These are phyloP conservation scores for Hermatobates lingyangjiaoensis DNA, from an alignment of 1,140 invertebrate genomes.

Conservation along the genomic window DNA sequence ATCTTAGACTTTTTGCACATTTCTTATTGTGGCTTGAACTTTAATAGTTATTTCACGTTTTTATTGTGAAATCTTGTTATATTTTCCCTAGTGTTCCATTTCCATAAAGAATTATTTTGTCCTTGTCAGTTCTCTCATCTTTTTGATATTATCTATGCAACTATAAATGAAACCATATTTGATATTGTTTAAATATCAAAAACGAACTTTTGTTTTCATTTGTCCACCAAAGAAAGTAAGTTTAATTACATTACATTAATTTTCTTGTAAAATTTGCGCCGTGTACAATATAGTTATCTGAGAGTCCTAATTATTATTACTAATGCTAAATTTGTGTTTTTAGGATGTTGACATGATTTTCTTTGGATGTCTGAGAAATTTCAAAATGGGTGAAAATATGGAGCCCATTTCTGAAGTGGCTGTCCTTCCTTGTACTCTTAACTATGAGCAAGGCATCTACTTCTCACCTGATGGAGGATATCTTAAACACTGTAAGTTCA, in stretches of 20 bases:
- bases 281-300: background rate
- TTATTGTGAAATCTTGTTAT: too few species aligned
- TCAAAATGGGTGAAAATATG: slow-evolving; percentile 46
- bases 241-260: background rate
- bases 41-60: too few species aligned
- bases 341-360: slow-evolving; percentile 45
- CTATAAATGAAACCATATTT: background rate
- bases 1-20: too few species aligned
- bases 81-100: too few species aligned
- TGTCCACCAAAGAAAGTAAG: background rate
- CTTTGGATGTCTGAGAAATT: slow-evolving; percentile 68
- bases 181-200: background rate
- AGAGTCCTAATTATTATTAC: background rate
- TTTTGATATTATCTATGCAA: too few species aligned
- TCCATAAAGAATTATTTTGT: too few species aligned
- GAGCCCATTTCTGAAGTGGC: slow-evolving; percentile 33
- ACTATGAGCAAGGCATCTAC: slow-evolving; percentile 73
- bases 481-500: slow-evolving; percentile 36
- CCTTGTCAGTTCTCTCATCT: too few species aligned
- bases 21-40: too few species aligned
- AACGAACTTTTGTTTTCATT: background rate
- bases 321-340: slow-evolving; percentile 1
- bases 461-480: slow-evolving; percentile 57
- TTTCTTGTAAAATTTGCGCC: background rate
- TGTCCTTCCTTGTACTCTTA: slow-evolving; percentile 58